Percentiles rank a stretch among this genome's conserved stretches.
Conservation (phyloP, 2,113 vertebrate genomes). For the Cisticola juncidis region DNA sequence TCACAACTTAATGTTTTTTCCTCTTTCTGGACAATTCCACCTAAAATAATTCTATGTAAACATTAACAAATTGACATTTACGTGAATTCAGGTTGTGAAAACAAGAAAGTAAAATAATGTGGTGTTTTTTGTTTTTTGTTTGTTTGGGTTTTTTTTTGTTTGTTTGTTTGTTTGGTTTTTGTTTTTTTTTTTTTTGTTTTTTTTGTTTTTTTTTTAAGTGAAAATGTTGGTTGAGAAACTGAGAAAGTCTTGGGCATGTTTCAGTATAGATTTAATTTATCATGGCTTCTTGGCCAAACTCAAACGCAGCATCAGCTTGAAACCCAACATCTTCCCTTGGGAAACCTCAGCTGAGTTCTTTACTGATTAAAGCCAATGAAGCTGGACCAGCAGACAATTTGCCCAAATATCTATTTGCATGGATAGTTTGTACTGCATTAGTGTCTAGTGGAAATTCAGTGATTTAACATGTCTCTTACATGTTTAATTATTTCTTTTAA, state of each 20-base stretch:
- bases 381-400: conserved; percentile 15
- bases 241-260: not conserved
- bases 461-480: not conserved
- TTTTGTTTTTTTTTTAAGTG: not conserved
- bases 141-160: too few species aligned
- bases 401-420: conserved; percentile 17
- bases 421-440: not conserved
- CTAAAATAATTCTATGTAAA: not conserved
- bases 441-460: not conserved
- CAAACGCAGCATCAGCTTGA: not conserved
- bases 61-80: not conserved
- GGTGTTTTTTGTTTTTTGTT: too few species aligned
- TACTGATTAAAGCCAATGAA: conserved; percentile 35
- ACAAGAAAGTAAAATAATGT: not conserved
- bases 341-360: conserved; percentile 4
- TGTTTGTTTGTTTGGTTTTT: too few species aligned
- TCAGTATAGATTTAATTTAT: not conserved
- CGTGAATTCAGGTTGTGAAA: not conserved
- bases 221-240: not conserved
- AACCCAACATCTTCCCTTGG: not conserved
- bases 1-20: not conserved
- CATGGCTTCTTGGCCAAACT: not conserved
- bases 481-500: not conserved
- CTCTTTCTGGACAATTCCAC: not conserved
- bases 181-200: not conserved